Conservation (phyloP, 2,797 vertebrate species). For the Corythornis leucogaster region DNA sequence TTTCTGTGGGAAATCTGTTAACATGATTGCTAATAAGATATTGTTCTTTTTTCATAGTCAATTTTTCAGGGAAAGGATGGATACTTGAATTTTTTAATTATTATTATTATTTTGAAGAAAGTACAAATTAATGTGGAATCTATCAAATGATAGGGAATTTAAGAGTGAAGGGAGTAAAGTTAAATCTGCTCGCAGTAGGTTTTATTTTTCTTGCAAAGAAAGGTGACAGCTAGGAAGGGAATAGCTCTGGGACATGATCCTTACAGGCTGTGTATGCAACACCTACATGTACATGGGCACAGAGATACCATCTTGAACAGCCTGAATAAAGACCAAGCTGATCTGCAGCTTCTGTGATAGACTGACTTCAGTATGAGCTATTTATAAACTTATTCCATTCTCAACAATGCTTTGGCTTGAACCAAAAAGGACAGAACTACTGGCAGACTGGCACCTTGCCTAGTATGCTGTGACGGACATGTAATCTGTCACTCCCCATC, state of each 20-base stretch:
- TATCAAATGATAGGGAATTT: background rate
- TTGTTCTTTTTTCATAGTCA: conserved; percentile 28
- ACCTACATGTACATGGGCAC: background rate
- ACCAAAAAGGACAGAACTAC: conserved; percentile 52
- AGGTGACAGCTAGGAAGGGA: conserved; percentile 35
- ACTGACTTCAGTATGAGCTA: conserved; percentile 42
- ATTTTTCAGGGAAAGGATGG: background rate
- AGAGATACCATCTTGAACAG: conserved; percentile 47
- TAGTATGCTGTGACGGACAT: conserved; percentile 57
- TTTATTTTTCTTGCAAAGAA: conserved; percentile 44
- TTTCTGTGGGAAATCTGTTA: background rate
- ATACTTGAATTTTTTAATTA: background rate
- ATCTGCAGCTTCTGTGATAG: conserved; percentile 51
- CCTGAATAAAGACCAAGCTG: conserved; percentile 45
- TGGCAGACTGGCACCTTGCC: conserved; percentile 46
- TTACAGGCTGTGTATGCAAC: conserved; percentile 28
- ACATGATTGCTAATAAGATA: conserved; percentile 26
- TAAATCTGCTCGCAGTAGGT: background rate
- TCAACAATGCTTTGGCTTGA: conserved; percentile 45
- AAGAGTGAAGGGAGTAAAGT: background rate
- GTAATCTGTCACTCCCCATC: conserved; percentile 70
- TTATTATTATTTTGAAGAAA: background rate
- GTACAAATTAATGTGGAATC: conserved; percentile 12
- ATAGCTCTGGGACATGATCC: conserved; percentile 51
- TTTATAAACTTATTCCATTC: conserved; percentile 63